These are phyloP conservation scores for Ochlodes sylvanus DNA, from an alignment of 2,888 invertebrate species.

Conservation along the genomic window DNA sequence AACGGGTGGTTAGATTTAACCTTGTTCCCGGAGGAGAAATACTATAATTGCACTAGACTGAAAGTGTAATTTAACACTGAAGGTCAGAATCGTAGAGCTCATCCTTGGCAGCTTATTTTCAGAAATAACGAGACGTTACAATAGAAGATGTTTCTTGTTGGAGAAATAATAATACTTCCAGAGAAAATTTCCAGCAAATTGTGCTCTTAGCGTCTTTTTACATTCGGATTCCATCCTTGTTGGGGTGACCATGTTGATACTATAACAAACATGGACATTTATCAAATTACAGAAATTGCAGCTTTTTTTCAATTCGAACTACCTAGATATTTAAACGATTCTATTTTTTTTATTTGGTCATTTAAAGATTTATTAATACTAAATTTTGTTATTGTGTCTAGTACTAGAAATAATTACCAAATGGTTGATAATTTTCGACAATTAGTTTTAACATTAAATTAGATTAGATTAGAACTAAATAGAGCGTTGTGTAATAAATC, in stretches of 20 bases:
- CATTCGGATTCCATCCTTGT: slow-evolving; percentile 38
- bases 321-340: not conserved
- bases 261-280: not conserved
- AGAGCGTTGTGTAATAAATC: not conserved
- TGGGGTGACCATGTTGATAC: not conserved
- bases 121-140: slow-evolving; percentile 3
- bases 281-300: not conserved
- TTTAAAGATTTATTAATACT: too few species aligned
- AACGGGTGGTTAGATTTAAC: too few species aligned
- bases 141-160: slow-evolving; percentile 13
- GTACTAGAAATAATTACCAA: not conserved
- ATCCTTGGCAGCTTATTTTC: not conserved
- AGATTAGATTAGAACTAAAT: too few species aligned
- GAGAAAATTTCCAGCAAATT: slow-evolving; percentile 39
- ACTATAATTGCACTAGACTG: too few species aligned
- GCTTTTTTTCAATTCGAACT: not conserved
- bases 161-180: slow-evolving; percentile 20
- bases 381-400: too few species aligned
- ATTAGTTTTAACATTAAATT: not conserved
- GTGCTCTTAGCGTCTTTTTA: slow-evolving; percentile 34
- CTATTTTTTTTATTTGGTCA: too few species aligned
- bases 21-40: too few species aligned
- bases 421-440: not conserved
- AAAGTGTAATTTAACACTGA: not conserved
- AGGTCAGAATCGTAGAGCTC: not conserved